Conservation (phyloP, 2,888 invertebrate species). For the Lagria hirta region DNA sequence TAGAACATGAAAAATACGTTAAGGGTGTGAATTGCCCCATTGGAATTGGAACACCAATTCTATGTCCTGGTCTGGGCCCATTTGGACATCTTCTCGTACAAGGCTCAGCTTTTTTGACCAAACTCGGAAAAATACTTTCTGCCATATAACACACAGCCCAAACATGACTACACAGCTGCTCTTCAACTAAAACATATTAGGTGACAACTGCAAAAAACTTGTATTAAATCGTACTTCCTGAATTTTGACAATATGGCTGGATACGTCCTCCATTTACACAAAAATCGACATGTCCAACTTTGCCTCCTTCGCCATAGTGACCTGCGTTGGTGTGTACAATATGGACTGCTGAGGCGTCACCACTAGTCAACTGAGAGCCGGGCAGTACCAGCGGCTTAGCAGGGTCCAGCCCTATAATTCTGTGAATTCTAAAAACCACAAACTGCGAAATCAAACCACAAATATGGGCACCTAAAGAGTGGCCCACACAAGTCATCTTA, state of each 20-base stretch:
- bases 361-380: constrained; percentile 60
- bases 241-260: constrained; percentile 74
- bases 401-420: constrained; percentile 74
- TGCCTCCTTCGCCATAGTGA: constrained; percentile 73
- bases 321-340: constrained; percentile 80
- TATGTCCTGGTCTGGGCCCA: constrained; percentile 59
- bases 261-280: constrained; percentile 77
- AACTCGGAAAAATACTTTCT: constrained; percentile 65
- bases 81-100: constrained; percentile 74
- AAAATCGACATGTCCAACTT: constrained; percentile 76
- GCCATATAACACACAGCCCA: constrained; percentile 81
- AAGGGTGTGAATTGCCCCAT: constrained; percentile 74
- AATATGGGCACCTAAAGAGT: constrained; percentile 70
- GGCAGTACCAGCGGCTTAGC: constrained; percentile 71
- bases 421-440: constrained; percentile 69
- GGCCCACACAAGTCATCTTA: constrained; percentile 73
- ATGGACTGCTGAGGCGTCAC: constrained; percentile 76
- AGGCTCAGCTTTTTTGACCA: constrained; percentile 64
- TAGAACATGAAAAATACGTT: constrained; percentile 55
- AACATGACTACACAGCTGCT: constrained; percentile 76
- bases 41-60: constrained; percentile 61
- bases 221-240: constrained; percentile 60
- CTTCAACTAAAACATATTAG: constrained; percentile 57
- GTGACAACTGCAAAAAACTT: not conserved
- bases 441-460: constrained; percentile 76